Conservation (phyloP, 2,888 invertebrate species). For the Chaitophorus viminalis region DNA sequence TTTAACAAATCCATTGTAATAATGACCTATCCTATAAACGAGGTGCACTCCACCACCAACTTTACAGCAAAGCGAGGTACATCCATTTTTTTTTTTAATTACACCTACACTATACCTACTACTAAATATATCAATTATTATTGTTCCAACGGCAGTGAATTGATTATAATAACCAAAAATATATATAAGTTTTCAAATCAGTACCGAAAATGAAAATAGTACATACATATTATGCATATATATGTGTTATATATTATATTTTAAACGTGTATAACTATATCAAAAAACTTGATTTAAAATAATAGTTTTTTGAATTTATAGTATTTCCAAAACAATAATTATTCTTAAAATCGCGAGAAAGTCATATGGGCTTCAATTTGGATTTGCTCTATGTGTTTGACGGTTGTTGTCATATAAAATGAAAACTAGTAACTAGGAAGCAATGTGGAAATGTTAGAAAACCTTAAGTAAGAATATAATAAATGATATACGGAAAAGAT, state of each 20-base stretch:
- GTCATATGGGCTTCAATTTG: background rate
- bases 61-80: background rate
- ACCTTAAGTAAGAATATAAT: background rate
- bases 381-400: background rate
- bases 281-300: background rate
- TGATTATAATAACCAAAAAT: background rate
- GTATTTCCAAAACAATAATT: background rate
- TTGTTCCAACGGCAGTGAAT: background rate
- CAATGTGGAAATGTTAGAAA: background rate
- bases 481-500: background rate
- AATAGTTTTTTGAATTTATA: background rate
- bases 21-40: no score
- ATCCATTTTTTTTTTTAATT: no score
- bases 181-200: background rate
- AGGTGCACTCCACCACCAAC: no score
- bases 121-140: background rate
- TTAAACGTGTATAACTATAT: background rate
- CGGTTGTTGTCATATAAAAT: background rate
- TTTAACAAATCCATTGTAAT: no score
- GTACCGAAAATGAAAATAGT: background rate
- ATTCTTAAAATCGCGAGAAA: background rate
- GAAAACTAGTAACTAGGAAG: background rate
- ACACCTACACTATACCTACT: constrained; percentile 11
- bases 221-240: no score
- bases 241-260: background rate